Evolutionary conservation across 37 sponge, comb jelly and placozoan species (phyloP).

Genomic region (Lycopodina hypogea): DNA sequence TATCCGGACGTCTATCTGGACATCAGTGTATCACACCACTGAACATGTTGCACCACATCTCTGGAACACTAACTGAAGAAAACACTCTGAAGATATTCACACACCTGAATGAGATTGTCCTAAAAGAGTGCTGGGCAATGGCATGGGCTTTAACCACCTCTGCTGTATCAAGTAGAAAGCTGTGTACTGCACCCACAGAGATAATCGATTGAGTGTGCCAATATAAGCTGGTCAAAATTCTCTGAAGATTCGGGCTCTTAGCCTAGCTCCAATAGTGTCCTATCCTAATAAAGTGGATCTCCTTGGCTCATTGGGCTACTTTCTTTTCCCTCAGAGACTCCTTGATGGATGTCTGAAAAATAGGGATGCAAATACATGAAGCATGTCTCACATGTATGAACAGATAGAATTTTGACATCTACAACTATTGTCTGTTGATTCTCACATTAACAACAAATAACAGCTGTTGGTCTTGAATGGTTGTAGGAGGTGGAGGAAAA

Average conservation of each 20-base stretch:
- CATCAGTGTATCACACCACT: background rate
- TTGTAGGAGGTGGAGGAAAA: too few species aligned
- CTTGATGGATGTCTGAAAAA: constrained; percentile 14
- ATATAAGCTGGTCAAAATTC: constrained; percentile 90
- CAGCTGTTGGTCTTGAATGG: too few species aligned
- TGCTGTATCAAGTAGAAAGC: constrained; percentile 80
- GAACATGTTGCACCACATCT: too few species aligned
- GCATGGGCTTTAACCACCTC: constrained; percentile 87
- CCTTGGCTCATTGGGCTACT: constrained; percentile 68
- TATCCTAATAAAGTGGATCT: constrained; percentile 76
- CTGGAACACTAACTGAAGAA: too few species aligned
- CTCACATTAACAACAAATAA: background rate
- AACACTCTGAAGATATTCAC: background rate
- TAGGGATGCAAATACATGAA: background rate
- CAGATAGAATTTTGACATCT: too few species aligned
- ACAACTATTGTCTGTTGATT: too few species aligned
- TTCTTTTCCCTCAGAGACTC: constrained; percentile 77
- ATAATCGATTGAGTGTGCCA: constrained; percentile 73
- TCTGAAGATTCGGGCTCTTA: constrained; percentile 73
- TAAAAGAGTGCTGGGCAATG: constrained; percentile 81
- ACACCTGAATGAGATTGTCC: constrained; percentile 81
- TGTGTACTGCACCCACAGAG: constrained; percentile 92
- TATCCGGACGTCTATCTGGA: too few species aligned
- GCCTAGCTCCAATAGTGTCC: constrained; percentile 48
- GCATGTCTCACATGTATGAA: background rate